Percentiles rank a stretch among this genome's conserved stretches.
Evolutionary conservation across 2,113 vertebrate genomes (phyloP).

Genomic region (Ondatra zibethicus): DNA sequence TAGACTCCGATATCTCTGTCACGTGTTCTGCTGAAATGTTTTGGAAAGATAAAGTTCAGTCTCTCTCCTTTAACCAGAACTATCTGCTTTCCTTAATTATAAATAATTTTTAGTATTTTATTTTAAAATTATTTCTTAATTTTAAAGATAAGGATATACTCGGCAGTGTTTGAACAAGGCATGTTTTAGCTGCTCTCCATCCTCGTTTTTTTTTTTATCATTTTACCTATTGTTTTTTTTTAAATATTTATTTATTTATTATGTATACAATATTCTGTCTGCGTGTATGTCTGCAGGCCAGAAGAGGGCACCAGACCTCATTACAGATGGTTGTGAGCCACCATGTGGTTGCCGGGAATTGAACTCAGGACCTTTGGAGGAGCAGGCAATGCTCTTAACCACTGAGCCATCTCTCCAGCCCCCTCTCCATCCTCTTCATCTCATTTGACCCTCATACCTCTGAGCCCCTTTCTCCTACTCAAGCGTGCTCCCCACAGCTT

Average conservation of each 20-base stretch:
- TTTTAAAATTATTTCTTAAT: not conserved
- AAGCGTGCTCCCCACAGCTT: not conserved
- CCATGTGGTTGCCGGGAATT: too few relatives aligned
- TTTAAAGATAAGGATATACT: not conserved
- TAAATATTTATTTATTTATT: too few relatives aligned
- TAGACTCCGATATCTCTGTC: not conserved
- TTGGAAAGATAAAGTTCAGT: not conserved
- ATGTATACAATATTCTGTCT: too few relatives aligned
- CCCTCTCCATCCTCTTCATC: not conserved
- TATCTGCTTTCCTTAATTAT: not conserved
- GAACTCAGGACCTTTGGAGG: too few relatives aligned
- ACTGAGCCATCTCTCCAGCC: too few relatives aligned
- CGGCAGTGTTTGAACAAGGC: not conserved
- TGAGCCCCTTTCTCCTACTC: not conserved
- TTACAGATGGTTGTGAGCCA: too few relatives aligned
- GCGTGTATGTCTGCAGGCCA: too few relatives aligned
- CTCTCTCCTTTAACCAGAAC: conserved; percentile 12
- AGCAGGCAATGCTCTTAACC: too few relatives aligned
- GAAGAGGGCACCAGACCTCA: too few relatives aligned
- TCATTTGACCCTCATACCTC: not conserved
- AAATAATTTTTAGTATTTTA: not conserved
- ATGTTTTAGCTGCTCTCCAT: not conserved
- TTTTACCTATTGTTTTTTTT: too few relatives aligned
- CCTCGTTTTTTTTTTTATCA: too few relatives aligned
- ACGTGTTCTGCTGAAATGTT: not conserved